phyloP scores from a whole-genome alignment of 2,113 vertebrate genomes.

The Lipotes vexillifer region DNA sequence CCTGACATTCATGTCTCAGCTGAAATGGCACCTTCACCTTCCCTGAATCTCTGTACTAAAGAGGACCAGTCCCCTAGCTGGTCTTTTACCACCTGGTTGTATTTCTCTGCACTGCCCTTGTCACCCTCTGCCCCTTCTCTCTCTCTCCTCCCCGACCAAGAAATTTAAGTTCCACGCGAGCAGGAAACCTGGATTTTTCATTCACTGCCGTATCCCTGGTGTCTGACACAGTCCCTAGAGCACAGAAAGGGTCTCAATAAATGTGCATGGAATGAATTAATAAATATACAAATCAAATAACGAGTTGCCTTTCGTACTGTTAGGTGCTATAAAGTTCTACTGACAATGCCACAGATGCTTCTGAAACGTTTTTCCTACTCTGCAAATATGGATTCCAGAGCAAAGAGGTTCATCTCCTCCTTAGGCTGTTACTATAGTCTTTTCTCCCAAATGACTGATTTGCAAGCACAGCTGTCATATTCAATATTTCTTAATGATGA shows the following conservation, averaged over 20 bases:
- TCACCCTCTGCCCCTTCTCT: not conserved
- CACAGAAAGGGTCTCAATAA: not conserved
- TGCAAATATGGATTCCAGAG: not conserved
- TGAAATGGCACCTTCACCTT: not conserved
- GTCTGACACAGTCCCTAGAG: not conserved
- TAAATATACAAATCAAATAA: not conserved
- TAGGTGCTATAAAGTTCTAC: not conserved
- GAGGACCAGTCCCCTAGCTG: rapidly evolving
- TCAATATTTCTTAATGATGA: slow-evolving; percentile 63
- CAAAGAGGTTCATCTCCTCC: not conserved
- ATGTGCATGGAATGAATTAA: not conserved
- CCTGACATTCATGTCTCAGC: not conserved
- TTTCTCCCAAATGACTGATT: not conserved
- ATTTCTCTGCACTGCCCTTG: not conserved
- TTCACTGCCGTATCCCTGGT: not conserved
- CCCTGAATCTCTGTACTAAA: not conserved
- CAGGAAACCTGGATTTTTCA: not conserved
- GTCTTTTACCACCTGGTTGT: too few species aligned
- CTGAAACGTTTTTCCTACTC: not conserved
- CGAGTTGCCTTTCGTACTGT: not conserved
- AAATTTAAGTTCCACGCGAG: not conserved
- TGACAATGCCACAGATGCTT: not conserved
- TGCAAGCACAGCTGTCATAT: slow-evolving; percentile 23
- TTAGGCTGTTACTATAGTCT: not conserved
- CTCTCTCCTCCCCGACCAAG: not conserved